Evolutionary conservation across 2,797 vertebrate species (phyloP).

Genomic region (Oreochromis grahami): DNA sequence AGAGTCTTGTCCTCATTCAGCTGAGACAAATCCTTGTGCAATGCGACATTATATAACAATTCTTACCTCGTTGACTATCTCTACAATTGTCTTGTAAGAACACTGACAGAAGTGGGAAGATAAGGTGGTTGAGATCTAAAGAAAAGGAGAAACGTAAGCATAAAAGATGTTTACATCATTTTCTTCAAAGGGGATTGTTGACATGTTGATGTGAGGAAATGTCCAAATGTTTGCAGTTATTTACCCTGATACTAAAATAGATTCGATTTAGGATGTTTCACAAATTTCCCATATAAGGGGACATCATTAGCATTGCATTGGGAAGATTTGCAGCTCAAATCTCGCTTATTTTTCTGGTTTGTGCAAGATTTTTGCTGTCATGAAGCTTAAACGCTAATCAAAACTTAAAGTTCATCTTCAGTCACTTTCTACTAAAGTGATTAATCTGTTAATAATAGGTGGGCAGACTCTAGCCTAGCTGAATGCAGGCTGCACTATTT

Average conservation of each 20-base stretch:
- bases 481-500: constrained; percentile 49
- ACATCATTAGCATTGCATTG: neutral
- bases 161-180: neutral
- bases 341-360: neutral
- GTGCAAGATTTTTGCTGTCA: neutral
- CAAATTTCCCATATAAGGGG: neutral
- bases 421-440: neutral
- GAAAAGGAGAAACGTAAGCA: neutral
- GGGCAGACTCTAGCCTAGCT: neutral
- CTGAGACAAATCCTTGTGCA: constrained; percentile 60
- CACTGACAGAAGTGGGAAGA: constrained; percentile 6
- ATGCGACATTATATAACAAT: constrained; percentile 50
- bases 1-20: constrained; percentile 58
- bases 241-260: neutral
- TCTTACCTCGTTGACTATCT: constrained; percentile 36
- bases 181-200: neutral
- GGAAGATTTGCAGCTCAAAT: neutral
- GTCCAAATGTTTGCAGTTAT: neutral
- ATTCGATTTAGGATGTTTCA: neutral
- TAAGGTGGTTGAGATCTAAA: neutral
- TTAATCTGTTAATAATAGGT: constrained; percentile 3
- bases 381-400: neutral
- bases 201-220: neutral
- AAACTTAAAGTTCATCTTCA: neutral
- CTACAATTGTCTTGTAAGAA: constrained; percentile 29